A percentile compares a stretch with the other conserved stretches of the same genome.
Conservation (phyloP, 2,888 invertebrate genomes). For the Tinea trinotella region DNA sequence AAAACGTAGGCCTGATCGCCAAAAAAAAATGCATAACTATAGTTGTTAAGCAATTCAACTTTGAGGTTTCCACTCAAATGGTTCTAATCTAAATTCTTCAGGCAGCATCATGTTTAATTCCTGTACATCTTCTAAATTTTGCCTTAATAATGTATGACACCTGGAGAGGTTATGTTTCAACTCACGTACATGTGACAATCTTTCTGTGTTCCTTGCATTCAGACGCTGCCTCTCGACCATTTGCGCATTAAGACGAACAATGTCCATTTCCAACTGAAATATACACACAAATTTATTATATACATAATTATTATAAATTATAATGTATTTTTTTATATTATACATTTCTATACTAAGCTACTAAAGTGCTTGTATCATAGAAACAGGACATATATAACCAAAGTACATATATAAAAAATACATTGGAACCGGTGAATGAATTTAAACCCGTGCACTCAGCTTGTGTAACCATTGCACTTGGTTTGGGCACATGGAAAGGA, state of each 20-base stretch:
- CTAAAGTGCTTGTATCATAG: too few species aligned
- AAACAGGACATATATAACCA: too few species aligned
- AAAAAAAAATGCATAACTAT: too few species aligned
- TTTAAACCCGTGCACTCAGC: not conserved
- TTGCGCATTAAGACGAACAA: constrained; percentile 76
- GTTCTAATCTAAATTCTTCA: constrained; percentile 85
- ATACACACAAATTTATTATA: constrained; percentile 21
- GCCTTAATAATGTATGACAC: constrained; percentile 83
- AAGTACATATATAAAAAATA: too few species aligned
- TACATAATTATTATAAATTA: not conserved
- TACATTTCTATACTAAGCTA: too few species aligned
- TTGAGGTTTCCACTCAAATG: constrained; percentile 90
- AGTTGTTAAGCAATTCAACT: too few species aligned
- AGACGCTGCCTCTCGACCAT: constrained; percentile 87
- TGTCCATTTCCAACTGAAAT: constrained; percentile 78
- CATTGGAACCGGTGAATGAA: too few species aligned
- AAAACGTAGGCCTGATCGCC: too few species aligned
- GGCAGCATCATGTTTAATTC: constrained; percentile 87
- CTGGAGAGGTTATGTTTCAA: constrained; percentile 86
- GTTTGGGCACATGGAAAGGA: too few species aligned
- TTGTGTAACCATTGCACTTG: too few species aligned
- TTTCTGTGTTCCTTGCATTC: constrained; percentile 89
- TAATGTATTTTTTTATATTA: too few species aligned
- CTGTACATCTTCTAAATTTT: constrained; percentile 89
- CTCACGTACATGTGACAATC: constrained; percentile 86